A percentile compares a stretch with the other conserved stretches of the same genome.
Conservation (phyloP, 2,888 invertebrate genomes). For the Diarsia rubi region DNA sequence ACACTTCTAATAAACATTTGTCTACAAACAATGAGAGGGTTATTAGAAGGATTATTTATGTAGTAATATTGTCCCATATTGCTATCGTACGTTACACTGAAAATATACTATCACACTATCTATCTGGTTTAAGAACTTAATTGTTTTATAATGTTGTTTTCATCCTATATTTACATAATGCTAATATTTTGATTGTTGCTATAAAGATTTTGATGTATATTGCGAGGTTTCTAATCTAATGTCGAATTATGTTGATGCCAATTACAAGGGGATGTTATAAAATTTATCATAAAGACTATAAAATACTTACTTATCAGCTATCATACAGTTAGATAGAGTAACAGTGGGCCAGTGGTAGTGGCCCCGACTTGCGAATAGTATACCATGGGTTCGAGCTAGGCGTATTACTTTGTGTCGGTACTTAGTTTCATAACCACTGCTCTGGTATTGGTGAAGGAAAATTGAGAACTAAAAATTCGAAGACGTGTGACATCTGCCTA, state of each 20-base stretch:
- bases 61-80: background rate
- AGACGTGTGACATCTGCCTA: too few species aligned
- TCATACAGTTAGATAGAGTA: background rate
- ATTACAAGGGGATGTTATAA: background rate
- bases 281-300: background rate
- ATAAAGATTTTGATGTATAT: background rate
- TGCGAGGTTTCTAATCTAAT: background rate
- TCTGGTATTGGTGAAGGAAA: too few species aligned
- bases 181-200: slow-evolving; percentile 5
- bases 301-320: background rate
- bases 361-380: too few species aligned
- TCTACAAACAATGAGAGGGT: background rate
- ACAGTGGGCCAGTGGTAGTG: too few species aligned
- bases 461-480: too few species aligned
- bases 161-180: slow-evolving; percentile 1
- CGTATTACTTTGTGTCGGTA: too few species aligned
- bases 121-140: background rate
- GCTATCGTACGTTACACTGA: background rate
- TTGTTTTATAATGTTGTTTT: slow-evolving; percentile 14
- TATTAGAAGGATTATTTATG: background rate
- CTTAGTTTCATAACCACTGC: too few species aligned
- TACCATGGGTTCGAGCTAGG: too few species aligned
- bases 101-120: background rate
- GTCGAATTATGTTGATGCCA: background rate
- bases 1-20: background rate